These are phyloP conservation scores for Agrotis exclamationis DNA, from an alignment of 2,888 invertebrate genomes.

Conservation along the genomic window DNA sequence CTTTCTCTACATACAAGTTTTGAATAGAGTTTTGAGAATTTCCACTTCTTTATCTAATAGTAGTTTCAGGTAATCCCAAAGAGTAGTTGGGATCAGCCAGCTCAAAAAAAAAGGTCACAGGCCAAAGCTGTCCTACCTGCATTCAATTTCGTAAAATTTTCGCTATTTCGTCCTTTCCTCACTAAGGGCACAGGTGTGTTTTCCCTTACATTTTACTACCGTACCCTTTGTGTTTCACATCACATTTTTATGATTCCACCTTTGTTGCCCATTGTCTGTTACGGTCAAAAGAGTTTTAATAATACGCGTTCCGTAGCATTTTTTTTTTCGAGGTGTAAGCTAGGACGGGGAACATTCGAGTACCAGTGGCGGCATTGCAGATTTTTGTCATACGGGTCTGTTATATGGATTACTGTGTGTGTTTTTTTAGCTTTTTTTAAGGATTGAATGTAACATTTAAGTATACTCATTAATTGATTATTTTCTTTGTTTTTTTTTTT, in stretches of 20 bases:
- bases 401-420: not conserved
- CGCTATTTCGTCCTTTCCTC: constrained; percentile 52
- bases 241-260: constrained; percentile 72
- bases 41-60: not conserved
- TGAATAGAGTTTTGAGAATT: too few relatives aligned
- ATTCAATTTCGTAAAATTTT: constrained; percentile 60
- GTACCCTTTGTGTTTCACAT: constrained; percentile 64
- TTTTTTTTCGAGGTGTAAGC: constrained; percentile 48
- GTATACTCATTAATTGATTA: too few relatives aligned
- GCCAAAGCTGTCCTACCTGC: constrained; percentile 26
- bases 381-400: constrained; percentile 7
- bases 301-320: constrained; percentile 62
- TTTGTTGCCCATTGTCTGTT: constrained; percentile 68
- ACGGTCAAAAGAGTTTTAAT: constrained; percentile 75
- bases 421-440: not conserved
- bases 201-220: constrained; percentile 61
- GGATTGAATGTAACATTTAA: too few relatives aligned
- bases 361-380: constrained; percentile 35
- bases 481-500: too few relatives aligned
- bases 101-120: constrained; percentile 26
- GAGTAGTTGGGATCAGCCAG: not conserved
- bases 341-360: constrained; percentile 43
- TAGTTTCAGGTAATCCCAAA: not conserved
- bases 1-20: too few relatives aligned
- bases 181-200: constrained; percentile 69